Conservation (phyloP, 2,113 vertebrate genomes). For the Hoplias malabaricus region DNA sequence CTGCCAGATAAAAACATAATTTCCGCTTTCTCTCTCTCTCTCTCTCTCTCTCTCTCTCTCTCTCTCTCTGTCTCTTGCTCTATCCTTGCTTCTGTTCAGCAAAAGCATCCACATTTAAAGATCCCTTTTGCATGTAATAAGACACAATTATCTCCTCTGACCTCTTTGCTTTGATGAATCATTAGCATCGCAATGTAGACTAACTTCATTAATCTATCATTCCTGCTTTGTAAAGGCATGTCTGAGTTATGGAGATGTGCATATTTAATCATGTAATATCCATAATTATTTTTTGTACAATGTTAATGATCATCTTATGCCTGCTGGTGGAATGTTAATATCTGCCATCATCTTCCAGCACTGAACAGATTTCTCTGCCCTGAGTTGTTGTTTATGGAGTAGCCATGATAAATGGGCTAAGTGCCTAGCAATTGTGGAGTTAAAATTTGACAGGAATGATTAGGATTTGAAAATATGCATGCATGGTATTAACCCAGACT, state of each 20-base stretch:
- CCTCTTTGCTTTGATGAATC: not conserved
- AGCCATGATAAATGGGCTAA: not conserved
- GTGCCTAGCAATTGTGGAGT: not conserved
- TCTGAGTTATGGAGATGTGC: not conserved
- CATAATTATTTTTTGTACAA: not conserved
- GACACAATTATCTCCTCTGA: slow-evolving; percentile 5
- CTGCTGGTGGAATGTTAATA: not conserved
- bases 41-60: not conserved
- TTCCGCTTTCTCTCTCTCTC: not conserved
- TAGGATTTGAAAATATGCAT: not conserved
- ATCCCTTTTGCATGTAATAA: not conserved
- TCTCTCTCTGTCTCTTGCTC: not conserved
- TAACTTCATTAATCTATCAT: not conserved
- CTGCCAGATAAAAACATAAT: not conserved
- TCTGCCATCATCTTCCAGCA: not conserved
- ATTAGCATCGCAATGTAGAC: not conserved
- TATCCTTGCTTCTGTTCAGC: not conserved
- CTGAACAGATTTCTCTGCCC: not conserved
- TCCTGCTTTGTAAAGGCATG: not conserved
- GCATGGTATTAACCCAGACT: slow-evolving; percentile 5
- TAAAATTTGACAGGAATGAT: not conserved
- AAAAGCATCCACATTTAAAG: not conserved
- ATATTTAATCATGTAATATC: slow-evolving; percentile 11
- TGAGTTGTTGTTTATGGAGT: not conserved
- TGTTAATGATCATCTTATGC: not conserved